Percentiles rank a stretch among this genome's conserved stretches.
Conservation (phyloP, 1,140 invertebrate species). For the Drosophila busckii region DNA sequence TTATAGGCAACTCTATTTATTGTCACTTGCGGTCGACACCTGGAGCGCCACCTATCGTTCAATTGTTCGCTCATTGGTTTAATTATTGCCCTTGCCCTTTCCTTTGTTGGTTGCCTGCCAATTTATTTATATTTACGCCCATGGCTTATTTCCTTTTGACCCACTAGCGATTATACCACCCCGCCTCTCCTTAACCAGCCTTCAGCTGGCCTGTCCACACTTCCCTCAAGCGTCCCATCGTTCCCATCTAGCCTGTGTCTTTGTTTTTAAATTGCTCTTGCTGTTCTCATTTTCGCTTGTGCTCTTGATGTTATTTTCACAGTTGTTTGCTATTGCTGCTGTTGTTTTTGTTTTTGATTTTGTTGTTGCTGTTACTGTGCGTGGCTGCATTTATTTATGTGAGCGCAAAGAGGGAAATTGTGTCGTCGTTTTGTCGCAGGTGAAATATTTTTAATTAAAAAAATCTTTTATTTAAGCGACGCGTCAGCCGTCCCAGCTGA, state of each 20-base stretch:
- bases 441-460: conserved; percentile 77
- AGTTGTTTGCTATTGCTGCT: neutral
- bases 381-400: conserved; percentile 57
- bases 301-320: neutral
- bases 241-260: conserved; percentile 51
- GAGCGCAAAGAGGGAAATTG: conserved; percentile 69
- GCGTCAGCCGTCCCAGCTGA: conserved; percentile 29
- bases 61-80: neutral
- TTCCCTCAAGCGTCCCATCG: neutral
- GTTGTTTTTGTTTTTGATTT: conserved; percentile 33
- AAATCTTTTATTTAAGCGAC: conserved; percentile 74
- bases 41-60: conserved; percentile 55
- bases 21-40: conserved; percentile 45
- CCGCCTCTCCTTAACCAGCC: neutral
- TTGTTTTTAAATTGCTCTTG: conserved; percentile 70
- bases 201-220: neutral
- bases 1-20: neutral
- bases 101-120: conserved; percentile 25
- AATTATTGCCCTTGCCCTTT: conserved; percentile 9
- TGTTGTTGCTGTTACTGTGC: conserved; percentile 20
- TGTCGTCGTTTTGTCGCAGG: conserved; percentile 59
- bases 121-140: conserved; percentile 76
- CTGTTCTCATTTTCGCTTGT: conserved; percentile 31
- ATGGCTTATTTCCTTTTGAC: conserved; percentile 70
- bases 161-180: conserved; percentile 33